phyloP scores from a whole-genome alignment of 2,113 vertebrate species.

The Caracal caracal region DNA sequence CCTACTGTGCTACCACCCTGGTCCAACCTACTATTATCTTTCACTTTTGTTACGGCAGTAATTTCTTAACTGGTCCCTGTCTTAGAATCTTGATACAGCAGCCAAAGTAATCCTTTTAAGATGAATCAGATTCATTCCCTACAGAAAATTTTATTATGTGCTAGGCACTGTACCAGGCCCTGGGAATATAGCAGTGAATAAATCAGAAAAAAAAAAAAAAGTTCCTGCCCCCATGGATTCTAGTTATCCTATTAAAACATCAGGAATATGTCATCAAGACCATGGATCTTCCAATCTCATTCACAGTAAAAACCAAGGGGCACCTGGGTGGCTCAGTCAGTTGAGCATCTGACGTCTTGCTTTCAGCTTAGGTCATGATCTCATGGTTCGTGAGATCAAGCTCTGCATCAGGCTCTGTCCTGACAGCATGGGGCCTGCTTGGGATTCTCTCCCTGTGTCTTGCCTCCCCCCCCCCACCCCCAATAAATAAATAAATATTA shows the following conservation, averaged over 20 bases:
- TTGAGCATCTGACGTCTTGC: too few species aligned
- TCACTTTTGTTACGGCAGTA: background rate
- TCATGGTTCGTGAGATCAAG: too few species aligned
- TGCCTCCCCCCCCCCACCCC: rapidly evolving
- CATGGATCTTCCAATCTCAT: background rate
- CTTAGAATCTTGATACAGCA: background rate
- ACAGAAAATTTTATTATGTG: background rate
- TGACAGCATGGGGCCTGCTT: too few species aligned
- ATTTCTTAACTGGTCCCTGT: background rate
- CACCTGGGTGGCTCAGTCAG: too few species aligned
- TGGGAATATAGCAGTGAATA: background rate
- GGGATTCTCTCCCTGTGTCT: too few species aligned
- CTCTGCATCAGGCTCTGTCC: too few species aligned
- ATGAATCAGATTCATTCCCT: background rate
- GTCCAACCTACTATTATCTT: background rate
- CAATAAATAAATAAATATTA: too few species aligned
- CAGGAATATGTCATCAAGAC: background rate
- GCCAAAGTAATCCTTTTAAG: background rate
- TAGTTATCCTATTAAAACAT: background rate
- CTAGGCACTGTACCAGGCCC: background rate
- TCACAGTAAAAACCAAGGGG: background rate
- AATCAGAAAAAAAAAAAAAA: background rate
- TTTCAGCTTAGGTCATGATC: too few species aligned
- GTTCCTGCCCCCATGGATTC: background rate
- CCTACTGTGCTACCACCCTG: background rate